phyloP scores from a whole-genome alignment of 35 echinoderm and acorn worm species.

The Lytechinus pictus region DNA sequence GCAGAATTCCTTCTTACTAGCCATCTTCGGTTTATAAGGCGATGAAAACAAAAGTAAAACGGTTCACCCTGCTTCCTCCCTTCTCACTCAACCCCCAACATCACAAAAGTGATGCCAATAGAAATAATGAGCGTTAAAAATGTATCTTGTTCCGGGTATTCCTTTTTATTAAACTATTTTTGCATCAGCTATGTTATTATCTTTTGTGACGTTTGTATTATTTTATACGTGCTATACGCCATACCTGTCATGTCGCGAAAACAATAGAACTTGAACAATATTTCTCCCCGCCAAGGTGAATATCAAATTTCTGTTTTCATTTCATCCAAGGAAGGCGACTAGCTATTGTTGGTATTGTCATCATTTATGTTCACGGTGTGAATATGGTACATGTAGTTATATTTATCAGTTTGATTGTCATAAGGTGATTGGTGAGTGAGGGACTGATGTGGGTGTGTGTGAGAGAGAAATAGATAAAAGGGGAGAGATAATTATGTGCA shows the following conservation, averaged over 20 bases:
- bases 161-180: not conserved
- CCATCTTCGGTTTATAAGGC: not conserved
- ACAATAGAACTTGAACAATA: not conserved
- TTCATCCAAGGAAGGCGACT: not conserved
- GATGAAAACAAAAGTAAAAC: not conserved
- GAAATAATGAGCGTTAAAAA: not conserved
- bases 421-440: no score
- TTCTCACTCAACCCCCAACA: not conserved
- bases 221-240: not conserved
- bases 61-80: not conserved
- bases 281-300: not conserved
- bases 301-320: conserved; percentile 5
- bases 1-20: not conserved
- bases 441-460: no score
- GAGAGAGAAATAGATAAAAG: no score
- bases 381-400: not conserved
- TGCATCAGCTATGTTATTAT: not conserved
- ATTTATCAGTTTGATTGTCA: not conserved
- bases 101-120: not conserved
- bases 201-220: not conserved
- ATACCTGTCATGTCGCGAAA: not conserved
- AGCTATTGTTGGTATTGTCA: not conserved
- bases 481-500: no score
- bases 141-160: not conserved
- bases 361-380: not conserved